A percentile compares a stretch with the other conserved stretches of the same genome.
Conservation (phyloP, 1,140 invertebrate genomes). For the Temnothorax curvispinosus region DNA sequence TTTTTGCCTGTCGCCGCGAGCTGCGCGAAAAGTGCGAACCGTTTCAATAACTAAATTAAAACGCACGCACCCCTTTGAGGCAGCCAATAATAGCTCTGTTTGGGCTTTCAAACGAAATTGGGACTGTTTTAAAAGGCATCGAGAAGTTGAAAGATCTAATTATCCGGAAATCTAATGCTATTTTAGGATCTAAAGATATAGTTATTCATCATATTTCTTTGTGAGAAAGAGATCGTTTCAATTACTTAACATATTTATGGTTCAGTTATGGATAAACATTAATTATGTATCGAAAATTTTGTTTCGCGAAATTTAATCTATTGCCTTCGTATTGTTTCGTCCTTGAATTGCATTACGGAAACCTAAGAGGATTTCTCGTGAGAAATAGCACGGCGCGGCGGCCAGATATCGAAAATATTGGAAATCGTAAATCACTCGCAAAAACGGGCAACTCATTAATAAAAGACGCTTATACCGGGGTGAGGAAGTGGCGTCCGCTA, state of each 20-base stretch:
- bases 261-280: neutral
- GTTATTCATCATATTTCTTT: neutral
- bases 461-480: constrained; percentile 60
- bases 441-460: constrained; percentile 71
- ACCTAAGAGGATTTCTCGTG: neutral
- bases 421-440: constrained; percentile 69
- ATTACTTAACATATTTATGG: neutral
- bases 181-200: neutral
- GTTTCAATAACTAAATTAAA: constrained; percentile 39
- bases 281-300: neutral
- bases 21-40: constrained; percentile 20
- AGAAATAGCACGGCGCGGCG: neutral
- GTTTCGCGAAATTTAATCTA: neutral
- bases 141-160: neutral
- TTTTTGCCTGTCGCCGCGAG: constrained; percentile 44
- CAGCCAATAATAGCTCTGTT: neutral
- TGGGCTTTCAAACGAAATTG: neutral
- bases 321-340: neutral
- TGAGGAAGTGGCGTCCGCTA: constrained; percentile 34
- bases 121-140: neutral
- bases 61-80: neutral
- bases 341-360: neutral
- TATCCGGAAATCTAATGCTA: neutral
- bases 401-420: constrained; percentile 12
- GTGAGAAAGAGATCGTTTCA: neutral